Evolutionary conservation across 2,797 vertebrate genomes (phyloP).

Genomic region (Peromyscus eremicus): DNA sequence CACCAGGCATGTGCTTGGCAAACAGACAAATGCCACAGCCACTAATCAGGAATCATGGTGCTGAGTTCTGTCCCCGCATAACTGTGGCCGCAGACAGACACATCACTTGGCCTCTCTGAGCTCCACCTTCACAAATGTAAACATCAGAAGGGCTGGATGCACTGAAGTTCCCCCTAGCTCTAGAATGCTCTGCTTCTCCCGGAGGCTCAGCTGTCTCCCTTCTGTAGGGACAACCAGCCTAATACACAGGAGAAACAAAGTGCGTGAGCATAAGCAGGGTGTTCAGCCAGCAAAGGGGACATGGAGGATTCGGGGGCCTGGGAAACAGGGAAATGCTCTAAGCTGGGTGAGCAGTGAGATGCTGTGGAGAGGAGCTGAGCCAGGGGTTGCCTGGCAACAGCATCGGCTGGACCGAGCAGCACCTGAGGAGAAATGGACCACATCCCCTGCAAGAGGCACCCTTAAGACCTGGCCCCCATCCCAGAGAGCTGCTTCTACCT

Average conservation of each 20-base stretch:
- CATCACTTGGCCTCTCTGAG: neutral
- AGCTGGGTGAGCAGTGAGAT: neutral
- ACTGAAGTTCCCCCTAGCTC: neutral
- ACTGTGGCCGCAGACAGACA: neutral
- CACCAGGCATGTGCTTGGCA: neutral
- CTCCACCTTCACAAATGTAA: neutral
- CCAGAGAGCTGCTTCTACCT: neutral
- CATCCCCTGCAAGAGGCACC: neutral
- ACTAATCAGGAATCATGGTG: neutral
- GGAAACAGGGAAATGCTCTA: neutral
- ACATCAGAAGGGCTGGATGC: neutral
- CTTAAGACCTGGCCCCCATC: neutral
- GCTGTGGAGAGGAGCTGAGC: neutral
- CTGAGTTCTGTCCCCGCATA: neutral
- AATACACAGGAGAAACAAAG: neutral
- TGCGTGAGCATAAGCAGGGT: too few species aligned
- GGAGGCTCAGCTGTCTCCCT: too few species aligned
- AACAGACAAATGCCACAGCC: neutral
- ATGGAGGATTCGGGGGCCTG: neutral
- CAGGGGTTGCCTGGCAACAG: neutral
- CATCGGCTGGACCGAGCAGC: neutral
- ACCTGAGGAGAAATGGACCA: neutral
- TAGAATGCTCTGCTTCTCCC: neutral
- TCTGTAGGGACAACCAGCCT: neutral
- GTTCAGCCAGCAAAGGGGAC: neutral